Conservation (phyloP, 2,797 vertebrate species). For the Adrianichthys oophorus region DNA sequence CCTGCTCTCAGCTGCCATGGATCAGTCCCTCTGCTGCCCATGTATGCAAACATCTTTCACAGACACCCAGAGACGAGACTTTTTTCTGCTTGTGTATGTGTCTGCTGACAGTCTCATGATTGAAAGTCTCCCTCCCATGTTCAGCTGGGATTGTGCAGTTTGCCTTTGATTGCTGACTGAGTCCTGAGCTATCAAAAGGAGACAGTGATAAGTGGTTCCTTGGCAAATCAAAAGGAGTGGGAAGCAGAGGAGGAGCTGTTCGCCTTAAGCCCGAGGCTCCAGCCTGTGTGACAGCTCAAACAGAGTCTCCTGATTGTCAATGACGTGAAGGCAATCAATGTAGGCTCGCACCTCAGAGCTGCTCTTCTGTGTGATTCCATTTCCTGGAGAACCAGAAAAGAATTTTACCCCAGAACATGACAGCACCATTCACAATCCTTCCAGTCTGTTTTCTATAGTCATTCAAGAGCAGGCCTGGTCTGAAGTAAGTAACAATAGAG, state of each 20-base stretch:
- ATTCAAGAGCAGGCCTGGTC: background rate
- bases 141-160: slow-evolving; percentile 9
- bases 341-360: slow-evolving; percentile 87
- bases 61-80: slow-evolving; percentile 9
- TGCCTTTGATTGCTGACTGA: slow-evolving; percentile 28
- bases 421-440: background rate
- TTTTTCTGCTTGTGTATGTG: slow-evolving; percentile 10
- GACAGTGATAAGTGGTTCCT: slow-evolving; percentile 31
- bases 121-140: slow-evolving; percentile 47
- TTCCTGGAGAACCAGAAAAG: slow-evolving; percentile 73
- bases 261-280: slow-evolving; percentile 84
- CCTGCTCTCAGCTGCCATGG: slow-evolving; percentile 1
- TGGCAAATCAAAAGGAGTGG: slow-evolving; percentile 27
- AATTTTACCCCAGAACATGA: background rate
- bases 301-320: slow-evolving; percentile 96
- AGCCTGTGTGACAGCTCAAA: slow-evolving; percentile 96
- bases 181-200: slow-evolving; percentile 57
- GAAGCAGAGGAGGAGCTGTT: slow-evolving; percentile 10
- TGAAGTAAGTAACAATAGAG: background rate
- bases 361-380: slow-evolving; percentile 85
- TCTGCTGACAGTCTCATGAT: slow-evolving; percentile 32
- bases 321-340: slow-evolving; percentile 88
- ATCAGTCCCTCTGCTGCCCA: slow-evolving; percentile 2
- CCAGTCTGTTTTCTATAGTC: background rate
- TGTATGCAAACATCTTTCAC: slow-evolving; percentile 10